These are phyloP conservation scores for Drosophila kohkoa DNA, from an alignment of 1,140 invertebrate species.

Conservation along the genomic window DNA sequence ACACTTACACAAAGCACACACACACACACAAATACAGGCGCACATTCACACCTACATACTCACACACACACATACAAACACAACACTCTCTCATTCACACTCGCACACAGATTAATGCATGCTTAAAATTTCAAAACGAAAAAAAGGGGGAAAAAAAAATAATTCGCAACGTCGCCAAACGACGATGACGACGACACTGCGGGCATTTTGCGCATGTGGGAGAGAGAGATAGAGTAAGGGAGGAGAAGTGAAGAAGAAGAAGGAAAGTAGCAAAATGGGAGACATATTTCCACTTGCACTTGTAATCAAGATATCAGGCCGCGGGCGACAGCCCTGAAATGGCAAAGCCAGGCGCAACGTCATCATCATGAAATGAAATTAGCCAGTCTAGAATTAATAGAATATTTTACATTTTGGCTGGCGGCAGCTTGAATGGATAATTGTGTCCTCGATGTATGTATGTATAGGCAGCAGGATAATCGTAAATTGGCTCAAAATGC, in stretches of 20 bases:
- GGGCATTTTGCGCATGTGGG: slow-evolving; percentile 61
- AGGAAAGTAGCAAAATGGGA: background rate
- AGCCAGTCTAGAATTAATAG: slow-evolving; percentile 70
- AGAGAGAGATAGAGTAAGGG: background rate
- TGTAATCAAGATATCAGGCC: slow-evolving; percentile 76
- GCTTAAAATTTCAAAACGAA: slow-evolving; percentile 66
- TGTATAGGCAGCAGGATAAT: background rate
- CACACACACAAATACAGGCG: background rate
- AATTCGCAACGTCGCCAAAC: slow-evolving; percentile 48
- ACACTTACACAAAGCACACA: slow-evolving; percentile 18
- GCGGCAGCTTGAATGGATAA: slow-evolving; percentile 14
- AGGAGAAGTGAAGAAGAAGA: background rate
- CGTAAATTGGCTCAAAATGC: slow-evolving; percentile 37
- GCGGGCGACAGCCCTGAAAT: slow-evolving; percentile 55
- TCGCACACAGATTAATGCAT: slow-evolving; percentile 58
- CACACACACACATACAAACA: background rate
- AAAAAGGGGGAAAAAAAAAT: slow-evolving; percentile 32
- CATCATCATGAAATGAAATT: slow-evolving; percentile 50
- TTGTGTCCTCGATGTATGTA: background rate
- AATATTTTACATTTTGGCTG: slow-evolving; percentile 52
- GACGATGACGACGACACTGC: slow-evolving; percentile 47
- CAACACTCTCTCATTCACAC: slow-evolving; percentile 28
- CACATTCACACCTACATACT: slow-evolving; percentile 3
- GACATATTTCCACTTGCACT: slow-evolving; percentile 69
- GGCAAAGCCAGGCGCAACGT: slow-evolving; percentile 49